Evolutionary conservation across 2,113 vertebrate species (phyloP).

Genomic region (Phalacrocorax pelagicus): DNA sequence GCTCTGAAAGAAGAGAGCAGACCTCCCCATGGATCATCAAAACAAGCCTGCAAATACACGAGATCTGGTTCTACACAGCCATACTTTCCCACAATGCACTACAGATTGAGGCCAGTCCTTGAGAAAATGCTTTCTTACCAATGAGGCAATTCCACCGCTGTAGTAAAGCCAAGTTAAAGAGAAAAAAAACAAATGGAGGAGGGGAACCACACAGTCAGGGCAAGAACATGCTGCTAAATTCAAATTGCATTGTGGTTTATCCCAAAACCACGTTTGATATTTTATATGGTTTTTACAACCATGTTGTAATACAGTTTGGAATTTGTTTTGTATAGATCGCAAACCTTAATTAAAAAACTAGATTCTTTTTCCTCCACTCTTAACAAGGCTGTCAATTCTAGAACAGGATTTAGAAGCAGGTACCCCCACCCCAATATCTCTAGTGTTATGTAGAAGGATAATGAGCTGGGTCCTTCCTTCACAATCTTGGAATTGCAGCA

Average conservation of each 20-base stretch:
- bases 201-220: accelerated
- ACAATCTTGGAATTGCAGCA: background rate
- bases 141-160: background rate
- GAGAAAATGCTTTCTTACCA: background rate
- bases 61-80: background rate
- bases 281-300: background rate
- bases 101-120: background rate
- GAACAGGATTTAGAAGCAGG: background rate
- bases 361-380: background rate
- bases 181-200: accelerated
- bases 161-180: background rate
- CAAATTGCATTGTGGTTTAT: background rate
- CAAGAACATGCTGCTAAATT: background rate
- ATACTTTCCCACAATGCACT: background rate
- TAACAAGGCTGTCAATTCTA: background rate
- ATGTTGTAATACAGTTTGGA: background rate
- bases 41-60: background rate
- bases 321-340: background rate
- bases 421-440: background rate
- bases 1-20: background rate
- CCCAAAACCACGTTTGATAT: accelerated
- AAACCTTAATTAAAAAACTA: background rate
- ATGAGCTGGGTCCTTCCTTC: background rate
- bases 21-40: background rate
- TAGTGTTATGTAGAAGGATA: background rate